phyloP scores from a whole-genome alignment of 2,797 vertebrate genomes.

The Takifugu rubripes region DNA sequence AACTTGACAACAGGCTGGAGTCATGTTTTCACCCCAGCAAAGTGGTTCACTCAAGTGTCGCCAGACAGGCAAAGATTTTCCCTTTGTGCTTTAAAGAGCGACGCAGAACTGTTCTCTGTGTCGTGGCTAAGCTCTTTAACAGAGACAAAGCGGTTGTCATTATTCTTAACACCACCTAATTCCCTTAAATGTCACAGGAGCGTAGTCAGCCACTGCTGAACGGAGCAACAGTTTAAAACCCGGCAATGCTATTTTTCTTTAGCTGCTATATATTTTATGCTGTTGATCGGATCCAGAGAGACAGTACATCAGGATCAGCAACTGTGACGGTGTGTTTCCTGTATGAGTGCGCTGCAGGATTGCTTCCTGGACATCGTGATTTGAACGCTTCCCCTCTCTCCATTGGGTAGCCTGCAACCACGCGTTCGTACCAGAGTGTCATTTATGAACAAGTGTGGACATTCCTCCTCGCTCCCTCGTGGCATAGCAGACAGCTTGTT shows the following conservation, averaged over 20 bases:
- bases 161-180: constrained; percentile 53
- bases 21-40: constrained; percentile 9
- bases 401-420: neutral
- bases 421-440: constrained; percentile 24
- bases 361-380: neutral
- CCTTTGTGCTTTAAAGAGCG: constrained; percentile 23
- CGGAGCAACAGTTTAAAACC: constrained; percentile 11
- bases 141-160: constrained; percentile 61
- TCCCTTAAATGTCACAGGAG: constrained; percentile 61
- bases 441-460: constrained; percentile 44
- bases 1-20: constrained; percentile 22
- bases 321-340: constrained; percentile 8
- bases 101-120: constrained; percentile 19
- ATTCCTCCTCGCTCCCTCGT: constrained; percentile 48
- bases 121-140: constrained; percentile 55
- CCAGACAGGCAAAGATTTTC: constrained; percentile 5
- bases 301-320: neutral
- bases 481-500: constrained; percentile 68
- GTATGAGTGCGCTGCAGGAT: neutral
- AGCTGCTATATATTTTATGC: constrained; percentile 3
- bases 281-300: constrained; percentile 3
- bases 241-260: constrained; percentile 1
- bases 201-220: constrained; percentile 18
- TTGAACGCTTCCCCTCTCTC: neutral
- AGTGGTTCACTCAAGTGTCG: constrained; percentile 24